A percentile compares a stretch with the other conserved stretches of the same genome.
Evolutionary conservation across 1,140 invertebrate genomes (phyloP).

Genomic region (Popillia japonica): DNA sequence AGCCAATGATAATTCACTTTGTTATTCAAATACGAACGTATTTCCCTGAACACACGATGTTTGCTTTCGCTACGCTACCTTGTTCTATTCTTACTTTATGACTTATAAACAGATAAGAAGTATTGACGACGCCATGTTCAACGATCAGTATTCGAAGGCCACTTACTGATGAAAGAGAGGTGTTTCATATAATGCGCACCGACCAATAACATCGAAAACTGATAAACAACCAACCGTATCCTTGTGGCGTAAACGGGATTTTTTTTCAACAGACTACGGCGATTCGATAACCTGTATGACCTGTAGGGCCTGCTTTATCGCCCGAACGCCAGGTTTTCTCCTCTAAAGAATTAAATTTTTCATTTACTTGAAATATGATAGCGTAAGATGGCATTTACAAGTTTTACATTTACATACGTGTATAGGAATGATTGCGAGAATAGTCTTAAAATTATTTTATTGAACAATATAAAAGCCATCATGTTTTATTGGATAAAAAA

Average conservation of each 20-base stretch:
- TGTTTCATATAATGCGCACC: background rate
- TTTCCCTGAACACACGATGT: background rate
- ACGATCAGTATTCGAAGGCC: constrained; percentile 4
- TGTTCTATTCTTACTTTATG: background rate
- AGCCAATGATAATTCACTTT: no score
- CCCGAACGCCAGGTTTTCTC: background rate
- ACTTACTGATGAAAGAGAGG: constrained; percentile 1
- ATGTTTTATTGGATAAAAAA: background rate
- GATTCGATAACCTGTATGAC: constrained; percentile 12
- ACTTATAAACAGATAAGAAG: background rate
- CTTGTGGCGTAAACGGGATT: background rate
- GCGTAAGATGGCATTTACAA: background rate
- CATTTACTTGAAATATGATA: background rate
- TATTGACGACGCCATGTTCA: constrained; percentile 5
- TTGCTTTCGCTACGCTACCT: background rate
- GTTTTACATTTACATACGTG: background rate
- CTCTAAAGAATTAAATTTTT: background rate
- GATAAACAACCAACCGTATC: constrained; percentile 6
- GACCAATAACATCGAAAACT: constrained; percentile 14
- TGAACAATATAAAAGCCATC: background rate
- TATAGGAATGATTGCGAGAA: background rate
- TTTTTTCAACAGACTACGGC: constrained; percentile 1
- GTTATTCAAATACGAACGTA: background rate
- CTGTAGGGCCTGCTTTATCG: constrained; percentile 13
- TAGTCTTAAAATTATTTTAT: background rate